Evolutionary conservation across 2,888 invertebrate genomes (phyloP).

Genomic region (Drosophila kambysellisi): DNA sequence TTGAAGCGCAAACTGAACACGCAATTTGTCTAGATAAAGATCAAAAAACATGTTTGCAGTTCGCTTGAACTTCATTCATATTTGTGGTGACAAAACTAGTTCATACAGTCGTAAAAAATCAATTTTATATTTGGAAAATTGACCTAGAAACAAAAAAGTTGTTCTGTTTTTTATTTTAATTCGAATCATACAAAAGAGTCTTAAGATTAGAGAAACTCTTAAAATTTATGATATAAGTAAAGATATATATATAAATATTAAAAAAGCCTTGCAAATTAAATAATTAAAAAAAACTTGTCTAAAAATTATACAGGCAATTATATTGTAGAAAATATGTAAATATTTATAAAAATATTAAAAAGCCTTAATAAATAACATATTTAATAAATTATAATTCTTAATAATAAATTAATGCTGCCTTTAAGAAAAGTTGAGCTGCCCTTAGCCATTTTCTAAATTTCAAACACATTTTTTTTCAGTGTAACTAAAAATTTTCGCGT

Average conservation of each 20-base stretch:
- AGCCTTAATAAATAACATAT: neutral
- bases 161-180: neutral
- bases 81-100: conserved; percentile 60
- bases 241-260: no score
- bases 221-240: neutral
- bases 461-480: neutral
- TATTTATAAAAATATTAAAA: neutral
- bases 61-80: conserved; percentile 48
- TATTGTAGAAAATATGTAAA: neutral
- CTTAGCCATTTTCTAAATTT: conserved; percentile 11
- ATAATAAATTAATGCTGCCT: neutral
- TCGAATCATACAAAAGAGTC: neutral
- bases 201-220: neutral
- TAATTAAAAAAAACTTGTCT: neutral
- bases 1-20: neutral
- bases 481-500: neutral
- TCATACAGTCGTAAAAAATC: conserved; percentile 28
- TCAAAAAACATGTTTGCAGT: conserved; percentile 15
- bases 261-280: neutral
- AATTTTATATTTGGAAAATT: neutral
- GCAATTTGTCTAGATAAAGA: neutral
- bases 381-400: neutral
- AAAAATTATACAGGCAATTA: neutral
- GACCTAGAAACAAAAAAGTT: neutral
- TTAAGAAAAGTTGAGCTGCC: conserved; percentile 28